These are phyloP conservation scores for Ernsta delagoae DNA, from an alignment of 2,888 invertebrate genomes.

Conservation along the genomic window DNA sequence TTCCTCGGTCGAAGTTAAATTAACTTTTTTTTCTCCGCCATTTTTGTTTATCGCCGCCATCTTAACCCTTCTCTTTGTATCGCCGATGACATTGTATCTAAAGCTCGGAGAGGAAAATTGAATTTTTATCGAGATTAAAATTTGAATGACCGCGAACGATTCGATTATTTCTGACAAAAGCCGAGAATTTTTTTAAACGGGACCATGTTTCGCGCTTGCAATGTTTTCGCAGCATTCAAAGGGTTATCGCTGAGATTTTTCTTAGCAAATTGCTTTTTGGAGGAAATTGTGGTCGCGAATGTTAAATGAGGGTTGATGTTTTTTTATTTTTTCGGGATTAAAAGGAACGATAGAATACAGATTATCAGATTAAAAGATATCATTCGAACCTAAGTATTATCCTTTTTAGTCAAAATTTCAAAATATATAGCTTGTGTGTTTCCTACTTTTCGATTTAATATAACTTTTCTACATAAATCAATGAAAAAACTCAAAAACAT, in stretches of 20 bases:
- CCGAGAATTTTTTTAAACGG: slow-evolving; percentile 26
- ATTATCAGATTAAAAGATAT: too few relatives aligned
- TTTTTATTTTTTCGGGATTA: not conserved
- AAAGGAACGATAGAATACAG: not conserved
- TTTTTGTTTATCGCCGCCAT: slow-evolving; percentile 79
- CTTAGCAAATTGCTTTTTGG: slow-evolving; percentile 25
- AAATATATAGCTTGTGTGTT: too few relatives aligned
- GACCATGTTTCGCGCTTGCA: slow-evolving; percentile 11
- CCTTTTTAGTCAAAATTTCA: too few relatives aligned
- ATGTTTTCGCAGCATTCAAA: slow-evolving; percentile 17
- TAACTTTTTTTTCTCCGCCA: slow-evolving; percentile 68
- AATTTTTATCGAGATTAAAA: slow-evolving; percentile 82
- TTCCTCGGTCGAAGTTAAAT: slow-evolving; percentile 78
- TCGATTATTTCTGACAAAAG: slow-evolving; percentile 43
- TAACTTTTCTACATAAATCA: too few relatives aligned
- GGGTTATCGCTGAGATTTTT: slow-evolving; percentile 25
- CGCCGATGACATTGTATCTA: slow-evolving; percentile 72
- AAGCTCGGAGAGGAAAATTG: slow-evolving; percentile 73
- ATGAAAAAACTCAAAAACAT: too few relatives aligned
- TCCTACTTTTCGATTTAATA: too few relatives aligned
- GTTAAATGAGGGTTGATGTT: slow-evolving; percentile 4
- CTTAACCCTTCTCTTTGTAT: slow-evolving; percentile 76
- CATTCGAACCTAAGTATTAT: too few relatives aligned
- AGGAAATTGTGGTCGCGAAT: slow-evolving; percentile 18
- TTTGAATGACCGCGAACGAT: slow-evolving; percentile 47